Conservation (phyloP, 1,140 invertebrate genomes). For the Drosophila pruinosa region DNA sequence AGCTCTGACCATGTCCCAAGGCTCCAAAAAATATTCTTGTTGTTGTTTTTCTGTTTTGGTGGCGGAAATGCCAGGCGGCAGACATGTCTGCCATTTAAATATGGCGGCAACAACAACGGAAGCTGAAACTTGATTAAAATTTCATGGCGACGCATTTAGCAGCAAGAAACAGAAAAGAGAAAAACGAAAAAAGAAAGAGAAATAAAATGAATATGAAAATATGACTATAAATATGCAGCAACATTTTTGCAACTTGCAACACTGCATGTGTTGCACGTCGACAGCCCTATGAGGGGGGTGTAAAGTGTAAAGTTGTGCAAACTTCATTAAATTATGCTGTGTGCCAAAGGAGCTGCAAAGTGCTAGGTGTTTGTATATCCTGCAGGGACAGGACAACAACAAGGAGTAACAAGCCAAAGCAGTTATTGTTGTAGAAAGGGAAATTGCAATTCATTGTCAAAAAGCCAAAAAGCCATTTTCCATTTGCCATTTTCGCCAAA, state of each 20-base stretch:
- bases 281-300: background rate
- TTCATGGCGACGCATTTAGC: slow-evolving; percentile 57
- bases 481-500: slow-evolving; percentile 23
- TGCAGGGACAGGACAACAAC: background rate
- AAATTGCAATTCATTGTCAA: slow-evolving; percentile 52
- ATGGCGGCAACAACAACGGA: slow-evolving; percentile 26
- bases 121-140: slow-evolving; percentile 59
- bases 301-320: slow-evolving; percentile 40
- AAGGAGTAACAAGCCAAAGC: slow-evolving; percentile 2
- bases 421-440: slow-evolving; percentile 26
- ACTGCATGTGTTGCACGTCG: slow-evolving; percentile 18
- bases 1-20: slow-evolving; percentile 20
- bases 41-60: slow-evolving; percentile 17
- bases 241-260: slow-evolving; percentile 24
- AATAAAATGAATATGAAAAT: slow-evolving; percentile 5
- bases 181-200: background rate
- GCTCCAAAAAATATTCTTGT: slow-evolving; percentile 36
- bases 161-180: slow-evolving; percentile 20
- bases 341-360: background rate
- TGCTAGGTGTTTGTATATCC: slow-evolving; percentile 29
- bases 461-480: slow-evolving; percentile 36
- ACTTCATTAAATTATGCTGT: slow-evolving; percentile 42
- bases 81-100: slow-evolving; percentile 57
- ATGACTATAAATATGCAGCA: slow-evolving; percentile 36
- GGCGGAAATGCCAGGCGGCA: slow-evolving; percentile 49